A percentile compares a stretch with the other conserved stretches of the same genome.
These are phyloP conservation scores for Halichoerus grypus DNA, from an alignment of 2,113 vertebrate genomes.

Conservation along the genomic window DNA sequence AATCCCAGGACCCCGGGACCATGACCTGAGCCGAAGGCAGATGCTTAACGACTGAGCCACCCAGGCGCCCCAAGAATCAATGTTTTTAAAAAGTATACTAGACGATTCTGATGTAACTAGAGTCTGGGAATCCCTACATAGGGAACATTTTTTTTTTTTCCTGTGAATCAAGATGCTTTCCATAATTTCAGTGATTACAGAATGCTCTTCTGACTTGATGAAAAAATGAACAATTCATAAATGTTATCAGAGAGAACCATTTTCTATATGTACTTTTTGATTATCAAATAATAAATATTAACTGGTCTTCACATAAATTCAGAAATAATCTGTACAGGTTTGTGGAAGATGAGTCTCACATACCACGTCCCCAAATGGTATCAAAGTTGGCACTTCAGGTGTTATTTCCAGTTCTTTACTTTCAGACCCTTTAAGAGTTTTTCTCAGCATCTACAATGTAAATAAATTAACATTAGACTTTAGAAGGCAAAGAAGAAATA, in stretches of 20 bases:
- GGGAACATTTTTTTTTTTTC: neutral
- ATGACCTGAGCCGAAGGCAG: no score
- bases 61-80: neutral
- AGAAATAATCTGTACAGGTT: neutral
- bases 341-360: slow-evolving; percentile 64
- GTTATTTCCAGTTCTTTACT: neutral
- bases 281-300: slow-evolving; percentile 35
- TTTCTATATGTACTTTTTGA: slow-evolving; percentile 42
- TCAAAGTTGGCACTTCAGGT: slow-evolving; percentile 57
- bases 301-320: neutral
- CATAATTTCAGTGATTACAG: slow-evolving; percentile 5
- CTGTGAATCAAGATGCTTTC: slow-evolving; percentile 57
- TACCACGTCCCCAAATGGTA: slow-evolving; percentile 86
- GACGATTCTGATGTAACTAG: neutral
- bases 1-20: no score
- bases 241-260: neutral
- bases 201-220: slow-evolving; percentile 14
- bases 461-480: slow-evolving; percentile 57
- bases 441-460: slow-evolving; percentile 78
- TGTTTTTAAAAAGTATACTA: neutral
- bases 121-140: neutral
- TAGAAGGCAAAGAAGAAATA: slow-evolving; percentile 17
- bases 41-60: no score
- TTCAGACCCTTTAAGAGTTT: slow-evolving; percentile 65
- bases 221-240: slow-evolving; percentile 60